Conservation (phyloP, 92 coral and sea anemone genomes). For the Metridium senile region DNA sequence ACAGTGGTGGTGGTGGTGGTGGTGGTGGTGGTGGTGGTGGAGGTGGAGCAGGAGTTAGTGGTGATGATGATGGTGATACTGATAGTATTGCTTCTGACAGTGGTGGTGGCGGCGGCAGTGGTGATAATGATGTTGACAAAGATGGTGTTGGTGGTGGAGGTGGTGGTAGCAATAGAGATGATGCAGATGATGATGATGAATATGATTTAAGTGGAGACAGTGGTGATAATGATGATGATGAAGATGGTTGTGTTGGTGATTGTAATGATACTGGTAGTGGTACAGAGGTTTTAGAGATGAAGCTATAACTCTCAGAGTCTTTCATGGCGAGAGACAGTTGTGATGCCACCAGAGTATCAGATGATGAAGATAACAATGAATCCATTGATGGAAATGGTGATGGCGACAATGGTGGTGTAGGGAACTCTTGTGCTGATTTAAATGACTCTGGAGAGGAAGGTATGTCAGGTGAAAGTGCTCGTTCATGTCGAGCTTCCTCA, state of each 20-base stretch:
- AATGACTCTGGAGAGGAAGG: conserved; percentile 19
- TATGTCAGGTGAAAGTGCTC: not conserved
- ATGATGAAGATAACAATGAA: conserved; percentile 19
- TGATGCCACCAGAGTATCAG: conserved; percentile 27
- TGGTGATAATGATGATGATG: conserved; percentile 24
- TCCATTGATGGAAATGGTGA: not conserved
- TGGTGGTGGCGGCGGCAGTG: not conserved
- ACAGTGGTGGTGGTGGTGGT: not conserved
- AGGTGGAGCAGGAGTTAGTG: not conserved
- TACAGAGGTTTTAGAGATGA: not conserved
- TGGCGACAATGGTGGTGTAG: conserved; percentile 9
- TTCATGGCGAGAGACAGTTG: conserved; percentile 17
- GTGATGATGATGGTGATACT: not conserved
- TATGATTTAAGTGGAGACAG: not conserved
- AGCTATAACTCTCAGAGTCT: conserved; percentile 5
- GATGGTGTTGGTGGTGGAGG: conserved; percentile 17
- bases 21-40: conserved; percentile 16
- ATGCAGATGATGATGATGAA: not conserved
- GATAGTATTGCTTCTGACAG: not conserved
- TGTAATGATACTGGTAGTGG: conserved; percentile 25
- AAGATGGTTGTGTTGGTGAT: conserved; percentile 2
- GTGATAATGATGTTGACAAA: not conserved
- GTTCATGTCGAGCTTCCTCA: not conserved
- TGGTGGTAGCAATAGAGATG: not conserved
- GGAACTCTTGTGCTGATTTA: conserved; percentile 1